Conservation (phyloP, 2,888 invertebrate species). For the Clusia tigrina region DNA sequence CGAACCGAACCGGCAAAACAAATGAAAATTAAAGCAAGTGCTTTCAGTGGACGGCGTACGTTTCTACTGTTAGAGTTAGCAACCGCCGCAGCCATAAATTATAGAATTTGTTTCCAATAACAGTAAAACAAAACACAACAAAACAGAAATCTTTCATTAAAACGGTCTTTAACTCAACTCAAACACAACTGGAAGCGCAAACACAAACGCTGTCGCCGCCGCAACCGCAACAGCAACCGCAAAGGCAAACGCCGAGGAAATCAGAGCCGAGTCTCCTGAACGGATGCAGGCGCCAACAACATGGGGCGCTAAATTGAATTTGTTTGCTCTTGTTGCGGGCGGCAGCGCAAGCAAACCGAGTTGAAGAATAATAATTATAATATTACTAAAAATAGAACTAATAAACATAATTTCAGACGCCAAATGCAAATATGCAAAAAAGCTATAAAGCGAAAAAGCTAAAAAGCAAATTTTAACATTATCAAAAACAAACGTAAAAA, state of each 20-base stretch:
- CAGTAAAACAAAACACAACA: constrained; percentile 12
- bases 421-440: too few relatives aligned
- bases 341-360: neutral
- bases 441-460: constrained; percentile 28
- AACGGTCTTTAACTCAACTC: constrained; percentile 19
- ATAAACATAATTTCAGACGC: too few relatives aligned
- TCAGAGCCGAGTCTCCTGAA: too few relatives aligned
- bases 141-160: neutral
- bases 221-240: too few relatives aligned
- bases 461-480: constrained; percentile 12
- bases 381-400: too few relatives aligned
- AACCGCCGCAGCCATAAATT: constrained; percentile 43
- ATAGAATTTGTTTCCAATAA: constrained; percentile 18
- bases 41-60: constrained; percentile 65
- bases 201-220: too few relatives aligned
- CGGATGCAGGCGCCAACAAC: too few relatives aligned
- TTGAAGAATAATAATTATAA: neutral
- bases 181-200: too few relatives aligned
- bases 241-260: too few relatives aligned
- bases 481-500: constrained; percentile 12
- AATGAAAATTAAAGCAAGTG: constrained; percentile 66
- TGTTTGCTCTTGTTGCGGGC: too few relatives aligned
- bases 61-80: constrained; percentile 63
- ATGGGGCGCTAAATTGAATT: too few relatives aligned
- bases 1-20: constrained; percentile 71